Evolutionary conservation across 2,888 invertebrate genomes (phyloP).

Genomic region (Noctua janthina): DNA sequence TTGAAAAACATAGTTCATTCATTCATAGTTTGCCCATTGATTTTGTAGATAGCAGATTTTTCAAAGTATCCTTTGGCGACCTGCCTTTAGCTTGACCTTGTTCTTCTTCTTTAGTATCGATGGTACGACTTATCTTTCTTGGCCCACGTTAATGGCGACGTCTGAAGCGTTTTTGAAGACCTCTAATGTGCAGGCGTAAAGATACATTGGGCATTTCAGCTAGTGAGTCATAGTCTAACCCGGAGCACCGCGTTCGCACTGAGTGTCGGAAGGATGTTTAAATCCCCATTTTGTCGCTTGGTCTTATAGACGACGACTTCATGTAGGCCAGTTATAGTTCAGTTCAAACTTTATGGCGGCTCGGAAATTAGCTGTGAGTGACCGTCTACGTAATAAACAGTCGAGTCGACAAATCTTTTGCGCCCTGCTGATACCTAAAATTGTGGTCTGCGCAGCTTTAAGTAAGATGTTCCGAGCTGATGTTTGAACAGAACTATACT

Average conservation of each 20-base stretch:
- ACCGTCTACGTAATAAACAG: no score
- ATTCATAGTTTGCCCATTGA: background rate
- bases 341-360: no score
- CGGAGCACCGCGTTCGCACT: background rate
- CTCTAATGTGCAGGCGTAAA: background rate
- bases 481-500: background rate
- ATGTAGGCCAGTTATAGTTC: background rate
- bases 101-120: background rate
- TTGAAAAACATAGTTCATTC: background rate
- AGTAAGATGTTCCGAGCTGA: no score
- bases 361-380: no score
- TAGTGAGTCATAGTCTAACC: background rate
- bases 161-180: background rate
- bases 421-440: no score
- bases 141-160: background rate
- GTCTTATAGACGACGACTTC: background rate
- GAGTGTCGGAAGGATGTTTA: background rate
- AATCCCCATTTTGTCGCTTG: background rate
- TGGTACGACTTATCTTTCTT: background rate
- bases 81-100: background rate
- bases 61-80: background rate
- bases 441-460: no score
- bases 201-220: background rate
- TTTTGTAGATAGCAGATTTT: background rate
- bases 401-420: no score